Evolutionary conservation across 64 coral and sea anemone species (phyloP).

Genomic region (Anthopleura sola): DNA sequence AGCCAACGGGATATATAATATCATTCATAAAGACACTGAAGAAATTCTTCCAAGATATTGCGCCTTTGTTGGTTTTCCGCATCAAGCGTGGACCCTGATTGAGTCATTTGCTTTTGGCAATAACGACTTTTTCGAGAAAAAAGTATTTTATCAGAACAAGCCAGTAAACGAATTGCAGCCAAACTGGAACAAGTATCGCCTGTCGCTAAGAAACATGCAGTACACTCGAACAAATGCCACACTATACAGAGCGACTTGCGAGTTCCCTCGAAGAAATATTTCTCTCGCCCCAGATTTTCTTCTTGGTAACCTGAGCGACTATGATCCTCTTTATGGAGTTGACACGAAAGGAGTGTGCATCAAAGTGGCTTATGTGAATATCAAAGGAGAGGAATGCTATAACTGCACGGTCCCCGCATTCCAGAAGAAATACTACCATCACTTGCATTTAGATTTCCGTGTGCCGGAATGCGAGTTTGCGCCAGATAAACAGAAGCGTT

Average conservation of each 20-base stretch:
- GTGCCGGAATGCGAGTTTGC: neutral
- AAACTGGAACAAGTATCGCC: neutral
- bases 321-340: neutral
- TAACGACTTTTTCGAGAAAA: neutral
- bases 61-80: neutral
- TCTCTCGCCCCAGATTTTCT: neutral
- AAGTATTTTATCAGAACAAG: constrained; percentile 34
- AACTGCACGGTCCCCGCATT: neutral
- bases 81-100: constrained; percentile 47
- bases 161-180: constrained; percentile 2
- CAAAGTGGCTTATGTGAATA: neutral
- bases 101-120: constrained; percentile 46
- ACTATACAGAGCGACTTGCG: neutral
- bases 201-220: constrained; percentile 1
- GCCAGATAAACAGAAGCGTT: neutral
- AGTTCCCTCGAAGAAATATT: neutral
- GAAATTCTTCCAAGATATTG: neutral
- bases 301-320: neutral
- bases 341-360: neutral
- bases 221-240: neutral
- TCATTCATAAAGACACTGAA: neutral
- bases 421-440: neutral
- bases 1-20: neutral
- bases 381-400: neutral
- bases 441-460: neutral